phyloP scores from a whole-genome alignment of 2,113 vertebrate species.

The Peucedramus taeniatus region DNA sequence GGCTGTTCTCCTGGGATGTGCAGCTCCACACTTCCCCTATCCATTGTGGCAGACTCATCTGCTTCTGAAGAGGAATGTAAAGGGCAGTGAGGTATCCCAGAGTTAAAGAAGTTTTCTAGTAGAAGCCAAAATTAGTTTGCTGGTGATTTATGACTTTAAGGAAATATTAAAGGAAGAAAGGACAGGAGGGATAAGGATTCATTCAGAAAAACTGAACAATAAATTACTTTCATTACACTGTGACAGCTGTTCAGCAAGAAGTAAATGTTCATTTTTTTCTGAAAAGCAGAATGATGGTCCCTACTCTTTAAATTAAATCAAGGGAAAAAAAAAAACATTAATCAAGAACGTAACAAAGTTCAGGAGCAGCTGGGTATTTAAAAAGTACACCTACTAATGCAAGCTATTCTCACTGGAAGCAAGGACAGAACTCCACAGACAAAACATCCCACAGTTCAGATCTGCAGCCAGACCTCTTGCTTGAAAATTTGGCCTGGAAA shows the following conservation, averaged over 20 bases:
- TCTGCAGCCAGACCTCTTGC: conserved; percentile 3
- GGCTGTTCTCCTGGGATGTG: not conserved
- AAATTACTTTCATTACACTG: not conserved
- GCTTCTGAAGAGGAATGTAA: not conserved
- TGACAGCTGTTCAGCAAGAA: not conserved
- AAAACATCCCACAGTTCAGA: not conserved
- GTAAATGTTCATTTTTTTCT: not conserved
- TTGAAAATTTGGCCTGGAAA: conserved; percentile 21
- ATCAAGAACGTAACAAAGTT: not conserved
- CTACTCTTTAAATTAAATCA: not conserved
- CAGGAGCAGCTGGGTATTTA: not conserved
- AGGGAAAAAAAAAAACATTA: rapidly evolving
- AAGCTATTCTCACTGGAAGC: not conserved
- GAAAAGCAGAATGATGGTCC: not conserved
- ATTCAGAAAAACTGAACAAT: not conserved
- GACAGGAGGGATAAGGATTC: not conserved
- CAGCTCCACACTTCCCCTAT: not conserved
- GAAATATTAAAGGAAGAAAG: not conserved
- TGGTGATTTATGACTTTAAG: not conserved
- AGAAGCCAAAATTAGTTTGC: not conserved
- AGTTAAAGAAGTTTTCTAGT: not conserved
- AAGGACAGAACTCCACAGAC: not conserved
- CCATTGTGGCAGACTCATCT: not conserved
- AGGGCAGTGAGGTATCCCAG: not conserved
- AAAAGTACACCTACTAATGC: not conserved